These are phyloP conservation scores for Jordanella pulchra DNA, from an alignment of 2,797 vertebrate species.

Conservation along the genomic window DNA sequence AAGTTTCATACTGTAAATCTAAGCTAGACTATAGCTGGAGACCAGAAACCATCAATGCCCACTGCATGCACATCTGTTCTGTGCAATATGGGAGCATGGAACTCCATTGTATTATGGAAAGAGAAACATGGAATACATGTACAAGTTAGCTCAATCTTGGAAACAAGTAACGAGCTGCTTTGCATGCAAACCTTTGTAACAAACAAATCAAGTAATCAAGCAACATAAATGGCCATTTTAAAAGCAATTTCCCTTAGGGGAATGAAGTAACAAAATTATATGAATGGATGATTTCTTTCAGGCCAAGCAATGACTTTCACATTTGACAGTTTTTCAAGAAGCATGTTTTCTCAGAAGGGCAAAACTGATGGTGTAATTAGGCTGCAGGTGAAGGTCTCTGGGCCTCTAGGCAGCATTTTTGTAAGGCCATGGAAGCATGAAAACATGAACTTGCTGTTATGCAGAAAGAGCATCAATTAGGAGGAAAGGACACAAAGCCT, in stretches of 20 bases:
- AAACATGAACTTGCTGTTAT: background rate
- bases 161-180: background rate
- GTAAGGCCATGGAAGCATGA: slow-evolving; percentile 13
- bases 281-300: slow-evolving; percentile 71
- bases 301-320: slow-evolving; percentile 69
- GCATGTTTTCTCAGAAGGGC: slow-evolving; percentile 65
- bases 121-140: background rate
- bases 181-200: background rate
- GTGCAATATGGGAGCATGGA: background rate
- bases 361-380: slow-evolving; percentile 73
- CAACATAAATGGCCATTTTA: slow-evolving; percentile 4
- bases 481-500: background rate
- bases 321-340: slow-evolving; percentile 77
- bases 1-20: background rate
- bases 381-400: slow-evolving; percentile 69
- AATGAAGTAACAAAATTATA: slow-evolving; percentile 74
- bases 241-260: slow-evolving; percentile 75
- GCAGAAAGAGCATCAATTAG: no score
- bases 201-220: slow-evolving; percentile 1
- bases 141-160: background rate
- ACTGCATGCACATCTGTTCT: background rate
- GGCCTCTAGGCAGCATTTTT: slow-evolving; percentile 58
- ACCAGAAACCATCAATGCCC: background rate
- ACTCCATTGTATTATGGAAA: background rate
- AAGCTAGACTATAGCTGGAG: no score